A percentile compares a stretch with the other conserved stretches of the same genome.
Conservation (phyloP, 2,797 vertebrate genomes). For the Heliangelus exortis region DNA sequence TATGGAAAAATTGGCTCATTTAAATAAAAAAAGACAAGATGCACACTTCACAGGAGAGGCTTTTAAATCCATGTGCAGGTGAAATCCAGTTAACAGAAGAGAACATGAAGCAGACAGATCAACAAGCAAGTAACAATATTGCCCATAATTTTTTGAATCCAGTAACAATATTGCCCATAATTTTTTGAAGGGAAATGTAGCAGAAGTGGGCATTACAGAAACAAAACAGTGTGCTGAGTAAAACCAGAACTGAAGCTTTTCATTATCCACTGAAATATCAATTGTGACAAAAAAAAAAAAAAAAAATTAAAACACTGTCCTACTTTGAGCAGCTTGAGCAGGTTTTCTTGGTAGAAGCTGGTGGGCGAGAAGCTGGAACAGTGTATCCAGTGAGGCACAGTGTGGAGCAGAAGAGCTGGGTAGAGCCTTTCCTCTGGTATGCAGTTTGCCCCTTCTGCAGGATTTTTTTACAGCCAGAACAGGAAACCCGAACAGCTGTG, state of each 20-base stretch:
- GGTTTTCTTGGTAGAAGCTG: constrained; percentile 80
- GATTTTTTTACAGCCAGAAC: constrained; percentile 91
- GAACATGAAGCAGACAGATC: background rate
- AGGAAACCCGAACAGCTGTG: constrained; percentile 86
- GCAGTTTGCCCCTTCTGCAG: constrained; percentile 96
- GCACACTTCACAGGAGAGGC: background rate
- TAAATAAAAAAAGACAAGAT: background rate
- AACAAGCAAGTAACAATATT: background rate
- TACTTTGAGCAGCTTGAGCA: constrained; percentile 94
- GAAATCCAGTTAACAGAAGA: background rate
- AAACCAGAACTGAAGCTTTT: background rate
- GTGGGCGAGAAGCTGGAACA: constrained; percentile 82
- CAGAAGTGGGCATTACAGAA: background rate
- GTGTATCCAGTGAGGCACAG: constrained; percentile 93
- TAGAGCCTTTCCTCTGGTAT: constrained; percentile 95
- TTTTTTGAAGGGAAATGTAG: background rate
- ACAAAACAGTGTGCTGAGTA: background rate
- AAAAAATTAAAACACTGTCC: constrained; percentile 64
- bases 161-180: background rate
- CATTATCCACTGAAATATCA: background rate
- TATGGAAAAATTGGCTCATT: background rate
- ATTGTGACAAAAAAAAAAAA: background rate
- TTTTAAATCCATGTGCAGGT: background rate
- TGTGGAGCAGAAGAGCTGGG: constrained; percentile 96
- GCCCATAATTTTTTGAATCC: background rate